Evolutionary conservation across 1,140 invertebrate genomes (phyloP).

Genomic region (Olivierus martensii): DNA sequence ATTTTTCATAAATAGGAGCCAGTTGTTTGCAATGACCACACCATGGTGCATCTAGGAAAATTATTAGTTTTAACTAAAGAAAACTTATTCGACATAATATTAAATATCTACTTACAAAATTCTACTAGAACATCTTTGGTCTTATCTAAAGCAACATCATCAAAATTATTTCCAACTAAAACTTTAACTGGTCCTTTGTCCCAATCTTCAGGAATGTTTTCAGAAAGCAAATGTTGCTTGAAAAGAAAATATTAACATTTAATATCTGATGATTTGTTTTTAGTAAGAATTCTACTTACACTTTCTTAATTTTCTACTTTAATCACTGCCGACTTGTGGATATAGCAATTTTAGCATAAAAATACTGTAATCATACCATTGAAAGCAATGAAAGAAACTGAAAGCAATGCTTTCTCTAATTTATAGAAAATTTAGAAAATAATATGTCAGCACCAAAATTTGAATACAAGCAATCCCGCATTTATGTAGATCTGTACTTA

Average conservation of each 20-base stretch:
- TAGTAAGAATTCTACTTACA: no score
- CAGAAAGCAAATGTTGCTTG: conserved; percentile 83
- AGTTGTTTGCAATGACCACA: conserved; percentile 87
- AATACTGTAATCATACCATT: no score
- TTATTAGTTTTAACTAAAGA: background rate
- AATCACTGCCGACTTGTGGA: no score
- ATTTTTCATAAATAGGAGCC: conserved; percentile 81
- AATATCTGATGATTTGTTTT: no score
- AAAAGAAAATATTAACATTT: no score
- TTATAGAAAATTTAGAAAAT: no score
- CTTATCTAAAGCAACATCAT: conserved; percentile 73
- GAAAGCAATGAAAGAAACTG: no score
- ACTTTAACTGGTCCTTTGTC: conserved; percentile 84
- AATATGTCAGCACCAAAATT: no score
- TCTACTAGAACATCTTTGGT: conserved; percentile 89
- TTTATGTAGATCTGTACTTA: no score
- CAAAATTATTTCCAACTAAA: conserved; percentile 88
- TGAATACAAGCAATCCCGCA: no score
- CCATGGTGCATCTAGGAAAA: conserved; percentile 64
- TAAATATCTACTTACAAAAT: conserved; percentile 44
- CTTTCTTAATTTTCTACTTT: background rate
- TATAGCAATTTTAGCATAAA: no score
- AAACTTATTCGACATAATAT: background rate
- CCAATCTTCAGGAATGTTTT: conserved; percentile 93
- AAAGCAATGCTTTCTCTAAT: no score